These are phyloP conservation scores for Hoplostethus atlanticus DNA, from an alignment of 2,797 vertebrate species.

Conservation along the genomic window DNA sequence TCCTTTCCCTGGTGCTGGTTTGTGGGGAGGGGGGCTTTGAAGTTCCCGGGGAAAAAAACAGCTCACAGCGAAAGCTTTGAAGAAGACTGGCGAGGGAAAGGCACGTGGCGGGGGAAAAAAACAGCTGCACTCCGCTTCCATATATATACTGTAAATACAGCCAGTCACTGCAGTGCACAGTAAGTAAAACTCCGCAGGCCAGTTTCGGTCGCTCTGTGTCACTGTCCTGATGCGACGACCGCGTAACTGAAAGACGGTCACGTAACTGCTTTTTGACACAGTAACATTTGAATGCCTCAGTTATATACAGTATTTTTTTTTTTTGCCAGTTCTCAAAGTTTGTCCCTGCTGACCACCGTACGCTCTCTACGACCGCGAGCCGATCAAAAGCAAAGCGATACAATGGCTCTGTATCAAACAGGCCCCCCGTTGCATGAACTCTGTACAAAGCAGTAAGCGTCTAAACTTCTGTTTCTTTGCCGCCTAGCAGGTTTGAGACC, in stretches of 20 bases:
- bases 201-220: slow-evolving; percentile 20
- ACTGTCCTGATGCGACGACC: neutral
- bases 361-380: too few relatives aligned
- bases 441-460: too few relatives aligned
- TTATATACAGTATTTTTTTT: neutral
- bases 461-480: too few relatives aligned
- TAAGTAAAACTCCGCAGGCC: slow-evolving; percentile 6
- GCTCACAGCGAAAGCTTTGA: slow-evolving; percentile 75
- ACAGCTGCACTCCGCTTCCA: slow-evolving; percentile 35
- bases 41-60: slow-evolving; percentile 63
- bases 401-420: too few relatives aligned
- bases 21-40: slow-evolving; percentile 76
- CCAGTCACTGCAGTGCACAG: slow-evolving; percentile 26
- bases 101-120: slow-evolving; percentile 46
- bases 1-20: slow-evolving; percentile 47
- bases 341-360: too few relatives aligned
- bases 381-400: too few relatives aligned
- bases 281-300: neutral
- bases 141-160: slow-evolving; percentile 65
- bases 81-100: slow-evolving; percentile 54
- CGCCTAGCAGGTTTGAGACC: too few relatives aligned
- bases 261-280: neutral
- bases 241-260: too few relatives aligned
- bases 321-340: too few relatives aligned
- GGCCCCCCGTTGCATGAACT: too few relatives aligned